phyloP scores from a whole-genome alignment of 2,797 vertebrate species.

The Phyllotis vaccarum region DNA sequence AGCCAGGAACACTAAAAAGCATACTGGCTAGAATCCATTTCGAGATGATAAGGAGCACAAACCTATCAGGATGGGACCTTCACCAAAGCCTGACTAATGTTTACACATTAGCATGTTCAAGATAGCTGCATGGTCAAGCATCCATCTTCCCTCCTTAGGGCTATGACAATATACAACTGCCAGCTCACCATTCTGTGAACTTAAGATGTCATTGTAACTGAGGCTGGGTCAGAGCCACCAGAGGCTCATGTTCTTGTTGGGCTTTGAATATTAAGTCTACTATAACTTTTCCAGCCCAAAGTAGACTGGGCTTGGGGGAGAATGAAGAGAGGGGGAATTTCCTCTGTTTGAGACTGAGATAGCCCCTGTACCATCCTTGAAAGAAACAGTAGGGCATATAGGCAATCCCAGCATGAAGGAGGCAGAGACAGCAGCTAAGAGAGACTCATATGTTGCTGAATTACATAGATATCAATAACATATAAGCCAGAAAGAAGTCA shows the following conservation, averaged over 20 bases:
- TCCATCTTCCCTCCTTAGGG: constrained; percentile 24
- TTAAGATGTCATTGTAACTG: constrained; percentile 9
- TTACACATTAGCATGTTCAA: neutral
- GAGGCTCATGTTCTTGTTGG: neutral
- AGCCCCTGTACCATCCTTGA: neutral
- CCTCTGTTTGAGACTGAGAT: neutral
- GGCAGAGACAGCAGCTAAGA: neutral
- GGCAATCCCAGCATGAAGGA: neutral
- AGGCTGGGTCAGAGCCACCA: neutral
- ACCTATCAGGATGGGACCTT: constrained; percentile 18
- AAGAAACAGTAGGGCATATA: neutral
- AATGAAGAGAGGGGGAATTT: neutral
- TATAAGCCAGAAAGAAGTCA: neutral
- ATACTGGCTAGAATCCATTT: neutral
- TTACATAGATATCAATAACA: neutral
- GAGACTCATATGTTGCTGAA: neutral
- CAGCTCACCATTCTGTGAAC: neutral
- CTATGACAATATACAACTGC: neutral
- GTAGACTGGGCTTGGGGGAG: neutral
- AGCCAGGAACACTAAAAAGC: neutral
- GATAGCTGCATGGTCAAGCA: neutral
- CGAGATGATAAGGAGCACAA: constrained; percentile 29
- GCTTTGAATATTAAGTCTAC: neutral
- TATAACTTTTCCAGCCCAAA: neutral
- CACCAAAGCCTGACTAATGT: constrained; percentile 21